Conservation (phyloP, 1,140 invertebrate species). For the Euglossa dilemma region DNA sequence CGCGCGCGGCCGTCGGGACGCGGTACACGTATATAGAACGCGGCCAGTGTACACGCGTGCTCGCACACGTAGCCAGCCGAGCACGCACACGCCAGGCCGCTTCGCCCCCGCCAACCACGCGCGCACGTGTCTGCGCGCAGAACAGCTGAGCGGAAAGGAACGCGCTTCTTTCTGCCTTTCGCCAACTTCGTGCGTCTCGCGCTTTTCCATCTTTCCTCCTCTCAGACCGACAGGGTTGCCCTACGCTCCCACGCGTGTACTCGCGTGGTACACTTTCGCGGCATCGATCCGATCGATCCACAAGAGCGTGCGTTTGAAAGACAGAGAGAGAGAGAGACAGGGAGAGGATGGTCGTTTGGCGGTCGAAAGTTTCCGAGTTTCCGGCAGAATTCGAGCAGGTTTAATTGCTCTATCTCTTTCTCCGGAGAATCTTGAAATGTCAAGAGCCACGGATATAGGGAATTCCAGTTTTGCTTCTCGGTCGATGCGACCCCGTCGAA, state of each 20-base stretch:
- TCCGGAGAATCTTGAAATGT: not conserved
- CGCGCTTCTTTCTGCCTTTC: slow-evolving; percentile 36
- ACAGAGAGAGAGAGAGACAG: too few species aligned
- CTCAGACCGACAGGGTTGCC: too few species aligned
- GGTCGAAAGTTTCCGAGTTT: not conserved
- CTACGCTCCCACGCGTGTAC: too few species aligned
- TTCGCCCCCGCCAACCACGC: slow-evolving; percentile 71
- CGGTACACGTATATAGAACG: slow-evolving; percentile 41
- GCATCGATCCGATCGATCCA: not conserved
- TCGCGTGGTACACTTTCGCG: not conserved
- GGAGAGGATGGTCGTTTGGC: not conserved
- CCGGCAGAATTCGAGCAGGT: not conserved
- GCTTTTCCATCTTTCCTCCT: not conserved
- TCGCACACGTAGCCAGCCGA: slow-evolving; percentile 40
- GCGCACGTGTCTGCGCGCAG: slow-evolving; percentile 81
- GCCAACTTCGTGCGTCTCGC: not conserved
- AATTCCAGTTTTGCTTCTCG: slow-evolving; percentile 8
- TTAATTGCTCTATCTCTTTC: not conserved
- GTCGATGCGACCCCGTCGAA: slow-evolving; percentile 4
- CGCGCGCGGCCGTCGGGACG: not conserved
- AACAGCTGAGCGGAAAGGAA: slow-evolving; percentile 79
- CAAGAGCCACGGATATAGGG: not conserved
- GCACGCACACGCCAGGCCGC: slow-evolving; percentile 65
- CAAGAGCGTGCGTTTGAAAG: too few species aligned
- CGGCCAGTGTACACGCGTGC: not conserved